Evolutionary conservation across 35 echinoderm and acorn worm genomes (phyloP), one percentile per base, ranked within the genome.

Genomic region (Holothuria glaberrima): DNA sequence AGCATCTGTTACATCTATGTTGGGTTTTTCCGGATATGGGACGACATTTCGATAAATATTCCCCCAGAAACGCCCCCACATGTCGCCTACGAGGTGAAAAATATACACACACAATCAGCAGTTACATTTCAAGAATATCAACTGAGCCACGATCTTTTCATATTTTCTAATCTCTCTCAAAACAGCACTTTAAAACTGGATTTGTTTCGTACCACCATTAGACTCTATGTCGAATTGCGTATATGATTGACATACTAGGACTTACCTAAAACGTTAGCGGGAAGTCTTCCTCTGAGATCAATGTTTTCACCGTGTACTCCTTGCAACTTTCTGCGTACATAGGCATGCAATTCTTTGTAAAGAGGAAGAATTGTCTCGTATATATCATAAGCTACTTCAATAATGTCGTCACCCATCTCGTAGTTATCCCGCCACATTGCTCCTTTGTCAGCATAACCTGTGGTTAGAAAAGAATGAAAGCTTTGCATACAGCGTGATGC

Each of bases 61-160:
- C 14, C 80, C 87, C 95, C 95, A 98, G 82, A 98, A 98, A 9
- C 95, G 86, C 19, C 95, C 95, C 95, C 95, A 98, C 93, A 98
- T 98, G 63, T 98, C 95, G 54, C 95, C 95, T 98, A 41, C 2
- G 38, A 20, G 27, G 0, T 4, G 7, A 41, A 41, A 7, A 41
- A 41, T 41, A 7, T 4, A 41, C 36, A 41, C 7, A 41, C 2
- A 7, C 36, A 41, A 41, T 41, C 36, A 41, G 7, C 36, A 7
- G 7, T 41, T 41, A 41, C 36, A 41, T n/a, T n/a, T n/a, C n/a
- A n/a, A n/a, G n/a, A n/a, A n/a, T n/a, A n/a, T n/a, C n/a, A n/a
- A n/a, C n/a, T n/a, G n/a, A n/a, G n/a, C n/a, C n/a, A n/a, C n/a
- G n/a, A n/a, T n/a, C n/a, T n/a, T n/a, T n/a, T n/a, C n/a, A n/a